Evolutionary conservation across 1,140 invertebrate species (phyloP).

Genomic region (Phocides pigmalion): DNA sequence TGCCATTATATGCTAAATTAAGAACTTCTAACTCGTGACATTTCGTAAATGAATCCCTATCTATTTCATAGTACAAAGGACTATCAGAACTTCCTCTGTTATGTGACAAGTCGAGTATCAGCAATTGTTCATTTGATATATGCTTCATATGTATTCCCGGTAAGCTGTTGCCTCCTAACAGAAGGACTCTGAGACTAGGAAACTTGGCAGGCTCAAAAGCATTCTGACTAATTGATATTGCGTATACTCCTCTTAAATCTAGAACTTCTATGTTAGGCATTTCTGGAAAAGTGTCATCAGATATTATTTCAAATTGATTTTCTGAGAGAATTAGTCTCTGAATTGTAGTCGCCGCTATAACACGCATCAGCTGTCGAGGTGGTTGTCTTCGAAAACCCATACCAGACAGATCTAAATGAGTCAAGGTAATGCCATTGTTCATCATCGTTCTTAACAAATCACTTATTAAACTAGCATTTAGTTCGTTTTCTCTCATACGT

Average conservation of each 20-base stretch:
- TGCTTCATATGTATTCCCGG: slow-evolving; percentile 74
- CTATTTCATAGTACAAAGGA: slow-evolving; percentile 76
- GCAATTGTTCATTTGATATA: slow-evolving; percentile 73
- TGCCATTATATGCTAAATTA: slow-evolving; percentile 80
- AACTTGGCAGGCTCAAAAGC: slow-evolving; percentile 68
- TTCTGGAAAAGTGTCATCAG: slow-evolving; percentile 75
- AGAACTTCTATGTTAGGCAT: slow-evolving; percentile 82
- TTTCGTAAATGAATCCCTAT: slow-evolving; percentile 60
- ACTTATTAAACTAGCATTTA: slow-evolving; percentile 72
- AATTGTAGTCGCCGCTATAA: slow-evolving; percentile 80
- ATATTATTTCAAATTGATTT: slow-evolving; percentile 84
- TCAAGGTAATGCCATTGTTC: slow-evolving; percentile 66
- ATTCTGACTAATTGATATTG: slow-evolving; percentile 59
- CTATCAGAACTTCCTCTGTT: slow-evolving; percentile 71
- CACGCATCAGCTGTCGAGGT: slow-evolving; percentile 70
- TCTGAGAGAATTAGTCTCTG: slow-evolving; percentile 75
- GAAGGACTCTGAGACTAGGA: slow-evolving; percentile 76
- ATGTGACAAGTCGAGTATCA: slow-evolving; percentile 78
- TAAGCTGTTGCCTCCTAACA: slow-evolving; percentile 80
- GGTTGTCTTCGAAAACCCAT: slow-evolving; percentile 80
- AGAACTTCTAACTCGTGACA: slow-evolving; percentile 60
- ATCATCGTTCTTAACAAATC: slow-evolving; percentile 68
- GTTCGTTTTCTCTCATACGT: slow-evolving; percentile 79
- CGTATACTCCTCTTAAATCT: slow-evolving; percentile 75
- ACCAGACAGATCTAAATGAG: slow-evolving; percentile 75